A percentile compares a stretch with the other conserved stretches of the same genome.
Evolutionary conservation across 2,888 invertebrate genomes (phyloP).

Genomic region (Trachelus iudaicus): DNA sequence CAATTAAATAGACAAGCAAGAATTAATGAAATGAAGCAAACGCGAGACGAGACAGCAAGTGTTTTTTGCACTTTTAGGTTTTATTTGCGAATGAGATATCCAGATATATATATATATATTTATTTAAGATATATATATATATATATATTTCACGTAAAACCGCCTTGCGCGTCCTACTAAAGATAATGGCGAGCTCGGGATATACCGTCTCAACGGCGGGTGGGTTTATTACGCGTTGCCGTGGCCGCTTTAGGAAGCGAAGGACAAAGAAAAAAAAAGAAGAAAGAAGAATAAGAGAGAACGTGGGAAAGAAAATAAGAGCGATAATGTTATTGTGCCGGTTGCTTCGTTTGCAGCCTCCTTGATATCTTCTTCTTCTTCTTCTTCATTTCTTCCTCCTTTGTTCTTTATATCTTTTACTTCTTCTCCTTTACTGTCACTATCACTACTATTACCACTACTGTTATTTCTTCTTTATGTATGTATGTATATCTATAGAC

Average conservation of each 20-base stretch:
- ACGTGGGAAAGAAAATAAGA: constrained; percentile 4
- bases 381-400: not conserved
- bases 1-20: not conserved
- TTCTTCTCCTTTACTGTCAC: not conserved
- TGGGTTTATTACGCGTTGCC: constrained; percentile 1
- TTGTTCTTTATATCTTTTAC: not conserved
- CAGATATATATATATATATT: not conserved
- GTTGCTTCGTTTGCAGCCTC: constrained; percentile 22
- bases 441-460: not conserved
- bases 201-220: not conserved
- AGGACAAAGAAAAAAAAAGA: constrained; percentile 15
- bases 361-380: constrained; percentile 11
- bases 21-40: not conserved
- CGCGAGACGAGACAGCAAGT: not conserved
- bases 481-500: not conserved
- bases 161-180: not conserved
- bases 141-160: not conserved
- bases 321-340: constrained; percentile 5
- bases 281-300: constrained; percentile 11
- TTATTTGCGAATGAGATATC: not conserved
- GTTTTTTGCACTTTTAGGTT: not conserved
- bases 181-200: constrained; percentile 1
- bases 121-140: not conserved
- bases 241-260: constrained; percentile 2
- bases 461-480: not conserved